These are phyloP conservation scores for Apodemia zela DNA, from an alignment of 2,888 invertebrate species.

Conservation along the genomic window DNA sequence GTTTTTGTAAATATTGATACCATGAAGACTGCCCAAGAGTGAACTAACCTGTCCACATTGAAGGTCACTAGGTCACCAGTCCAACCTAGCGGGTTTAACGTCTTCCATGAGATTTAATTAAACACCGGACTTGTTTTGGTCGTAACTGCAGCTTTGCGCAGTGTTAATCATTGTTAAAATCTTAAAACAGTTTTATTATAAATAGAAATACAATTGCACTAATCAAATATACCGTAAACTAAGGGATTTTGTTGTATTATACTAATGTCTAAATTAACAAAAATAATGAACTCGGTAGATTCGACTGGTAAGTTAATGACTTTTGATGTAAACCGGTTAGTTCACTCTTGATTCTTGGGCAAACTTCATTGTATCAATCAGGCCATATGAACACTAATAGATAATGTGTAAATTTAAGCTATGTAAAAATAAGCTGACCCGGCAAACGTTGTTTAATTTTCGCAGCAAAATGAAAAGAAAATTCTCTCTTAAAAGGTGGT, in stretches of 20 bases:
- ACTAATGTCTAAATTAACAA: no score
- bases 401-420: no score
- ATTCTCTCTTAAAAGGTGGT: no score
- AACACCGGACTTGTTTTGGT: background rate
- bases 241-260: no score
- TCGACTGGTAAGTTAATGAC: conserved; percentile 70
- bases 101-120: background rate
- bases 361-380: background rate
- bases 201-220: no score
- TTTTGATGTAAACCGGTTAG: conserved; percentile 63
- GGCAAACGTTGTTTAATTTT: no score
- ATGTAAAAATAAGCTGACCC: no score
- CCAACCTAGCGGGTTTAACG: background rate
- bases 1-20: background rate
- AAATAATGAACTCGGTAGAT: conserved; percentile 20
- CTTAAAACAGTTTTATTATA: no score
- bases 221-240: no score
- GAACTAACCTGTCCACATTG: background rate
- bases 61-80: background rate
- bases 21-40: background rate
- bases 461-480: no score
- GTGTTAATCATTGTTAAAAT: no score
- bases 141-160: background rate
- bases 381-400: no score
- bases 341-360: background rate